These are phyloP conservation scores for Chalcis sispes DNA, from an alignment of 2,888 invertebrate species.

Conservation along the genomic window DNA sequence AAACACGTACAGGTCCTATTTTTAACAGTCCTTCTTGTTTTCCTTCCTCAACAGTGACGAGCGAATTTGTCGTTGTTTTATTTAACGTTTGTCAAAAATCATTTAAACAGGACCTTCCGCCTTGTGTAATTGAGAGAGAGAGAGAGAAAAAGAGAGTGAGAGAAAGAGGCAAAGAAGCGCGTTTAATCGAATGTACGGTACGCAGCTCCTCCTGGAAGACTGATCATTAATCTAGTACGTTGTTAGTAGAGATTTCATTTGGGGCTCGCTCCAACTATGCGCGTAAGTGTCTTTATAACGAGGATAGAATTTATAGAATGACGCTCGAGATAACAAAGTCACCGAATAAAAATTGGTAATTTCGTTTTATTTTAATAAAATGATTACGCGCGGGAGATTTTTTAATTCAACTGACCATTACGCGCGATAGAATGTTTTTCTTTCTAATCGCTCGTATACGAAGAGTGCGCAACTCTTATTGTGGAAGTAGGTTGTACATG, in stretches of 20 bases:
- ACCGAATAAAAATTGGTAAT: slow-evolving; percentile 41
- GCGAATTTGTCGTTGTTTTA: background rate
- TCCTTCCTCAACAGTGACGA: background rate
- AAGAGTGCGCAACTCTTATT: background rate
- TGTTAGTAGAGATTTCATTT: slow-evolving; percentile 16
- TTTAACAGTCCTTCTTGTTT: no score
- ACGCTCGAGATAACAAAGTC: slow-evolving; percentile 2
- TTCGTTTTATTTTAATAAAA: slow-evolving; percentile 16
- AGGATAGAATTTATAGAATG: slow-evolving; percentile 20
- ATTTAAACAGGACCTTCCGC: slow-evolving; percentile 39
- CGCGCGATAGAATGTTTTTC: background rate
- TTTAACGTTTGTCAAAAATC: slow-evolving; percentile 23
- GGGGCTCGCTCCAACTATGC: background rate
- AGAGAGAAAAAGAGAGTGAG: no score
- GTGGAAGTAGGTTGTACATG: background rate
- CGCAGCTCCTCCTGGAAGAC: no score
- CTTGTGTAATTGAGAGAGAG: background rate
- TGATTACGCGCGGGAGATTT: slow-evolving; percentile 13
- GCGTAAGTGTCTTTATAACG: slow-evolving; percentile 13
- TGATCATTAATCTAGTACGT: slow-evolving; percentile 18
- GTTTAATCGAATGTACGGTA: slow-evolving; percentile 26
- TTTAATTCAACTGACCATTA: background rate
- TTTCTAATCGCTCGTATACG: background rate
- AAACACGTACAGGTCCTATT: no score
- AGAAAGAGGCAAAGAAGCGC: background rate